A percentile compares a stretch with the other conserved stretches of the same genome.
Conservation (phyloP, 2,888 invertebrate species). For the Leistus spinibarbis region DNA sequence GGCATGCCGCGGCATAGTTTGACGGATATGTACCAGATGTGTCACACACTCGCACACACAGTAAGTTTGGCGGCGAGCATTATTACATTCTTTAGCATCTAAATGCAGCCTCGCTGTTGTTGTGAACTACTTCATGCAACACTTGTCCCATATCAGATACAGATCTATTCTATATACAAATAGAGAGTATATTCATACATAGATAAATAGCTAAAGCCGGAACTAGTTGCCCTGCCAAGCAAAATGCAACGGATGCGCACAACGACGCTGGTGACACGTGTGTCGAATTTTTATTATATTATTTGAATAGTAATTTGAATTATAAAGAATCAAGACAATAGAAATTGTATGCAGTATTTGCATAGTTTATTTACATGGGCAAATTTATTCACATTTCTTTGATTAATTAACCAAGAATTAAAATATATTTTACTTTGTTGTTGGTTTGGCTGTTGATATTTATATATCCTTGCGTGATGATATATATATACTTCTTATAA, state of each 20-base stretch:
- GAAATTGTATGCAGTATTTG: background rate
- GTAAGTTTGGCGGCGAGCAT: constrained; percentile 2
- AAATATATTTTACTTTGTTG: no score
- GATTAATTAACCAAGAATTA: background rate
- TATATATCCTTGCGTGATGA: no score
- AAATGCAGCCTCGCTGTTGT: constrained; percentile 17
- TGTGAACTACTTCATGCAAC: background rate
- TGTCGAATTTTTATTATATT: background rate
- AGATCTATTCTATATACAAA: background rate
- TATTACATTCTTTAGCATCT: constrained; percentile 34
- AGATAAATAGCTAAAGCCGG: background rate
- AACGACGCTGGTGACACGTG: background rate
- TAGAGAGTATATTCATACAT: background rate
- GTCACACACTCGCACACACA: constrained; percentile 1
- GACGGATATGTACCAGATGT: constrained; percentile 35
- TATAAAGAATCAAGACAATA: constrained; percentile 7
- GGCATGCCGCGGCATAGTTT: constrained; percentile 7
- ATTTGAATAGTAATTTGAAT: constrained; percentile 28
- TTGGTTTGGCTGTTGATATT: no score
- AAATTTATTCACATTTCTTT: background rate
- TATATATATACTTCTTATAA: no score
- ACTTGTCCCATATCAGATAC: background rate
- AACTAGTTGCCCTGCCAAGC: background rate
- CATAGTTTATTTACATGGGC: background rate
- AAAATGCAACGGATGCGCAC: background rate